Conservation (phyloP, 2,797 vertebrate species). For the Okamejei kenojei region DNA sequence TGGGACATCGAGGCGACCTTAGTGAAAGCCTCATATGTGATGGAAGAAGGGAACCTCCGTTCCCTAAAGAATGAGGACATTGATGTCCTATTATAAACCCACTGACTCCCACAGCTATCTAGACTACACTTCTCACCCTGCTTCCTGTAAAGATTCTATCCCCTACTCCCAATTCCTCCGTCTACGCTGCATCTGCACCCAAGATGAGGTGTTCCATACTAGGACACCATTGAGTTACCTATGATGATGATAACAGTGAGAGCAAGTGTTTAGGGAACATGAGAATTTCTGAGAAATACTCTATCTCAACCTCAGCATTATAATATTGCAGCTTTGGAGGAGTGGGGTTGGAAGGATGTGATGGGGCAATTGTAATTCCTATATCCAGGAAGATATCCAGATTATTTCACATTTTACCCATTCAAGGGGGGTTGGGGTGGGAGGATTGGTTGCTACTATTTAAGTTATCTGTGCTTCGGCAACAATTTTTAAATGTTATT, state of each 20-base stretch:
- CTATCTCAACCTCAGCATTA: neutral
- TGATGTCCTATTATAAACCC: too few species aligned
- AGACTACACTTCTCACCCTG: too few species aligned
- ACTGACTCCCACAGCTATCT: too few species aligned
- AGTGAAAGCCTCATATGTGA: too few species aligned
- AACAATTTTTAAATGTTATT: neutral
- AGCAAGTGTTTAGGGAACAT: neutral
- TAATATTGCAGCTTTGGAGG: too few species aligned
- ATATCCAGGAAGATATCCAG: neutral
- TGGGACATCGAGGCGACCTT: too few species aligned
- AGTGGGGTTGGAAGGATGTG: neutral
- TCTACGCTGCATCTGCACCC: too few species aligned
- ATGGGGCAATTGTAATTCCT: neutral
- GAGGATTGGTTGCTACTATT: too few species aligned
- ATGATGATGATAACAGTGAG: neutral
- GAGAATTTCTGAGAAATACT: neutral
- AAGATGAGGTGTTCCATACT: neutral
- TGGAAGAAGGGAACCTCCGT: too few species aligned
- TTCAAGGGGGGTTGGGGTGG: neutral
- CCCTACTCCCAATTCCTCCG: too few species aligned
- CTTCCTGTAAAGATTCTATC: too few species aligned
- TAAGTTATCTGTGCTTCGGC: neutral
- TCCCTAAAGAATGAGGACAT: too few species aligned
- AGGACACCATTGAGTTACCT: neutral
- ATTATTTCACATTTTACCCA: neutral